Percentiles rank a stretch among this genome's conserved stretches.
These are phyloP conservation scores for Pristionchus fissidentatus DNA, from an alignment of 2,888 invertebrate genomes.

Conservation along the genomic window DNA sequence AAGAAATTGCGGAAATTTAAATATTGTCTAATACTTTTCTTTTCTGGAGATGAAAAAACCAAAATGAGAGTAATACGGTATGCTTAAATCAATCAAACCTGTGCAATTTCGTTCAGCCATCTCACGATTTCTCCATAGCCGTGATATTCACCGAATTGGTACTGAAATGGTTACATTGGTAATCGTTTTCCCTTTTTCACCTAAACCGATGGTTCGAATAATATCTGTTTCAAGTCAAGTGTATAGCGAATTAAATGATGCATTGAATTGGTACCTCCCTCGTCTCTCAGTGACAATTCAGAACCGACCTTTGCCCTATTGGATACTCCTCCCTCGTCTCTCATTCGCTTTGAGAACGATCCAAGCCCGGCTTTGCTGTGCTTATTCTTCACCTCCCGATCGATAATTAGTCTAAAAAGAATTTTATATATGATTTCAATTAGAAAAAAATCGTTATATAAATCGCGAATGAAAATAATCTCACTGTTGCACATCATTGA, in stretches of 20 bases:
- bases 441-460: not conserved
- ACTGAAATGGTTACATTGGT: slow-evolving; percentile 54
- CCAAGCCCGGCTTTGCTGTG: slow-evolving; percentile 42
- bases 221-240: too few species aligned
- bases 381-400: slow-evolving; percentile 61
- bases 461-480: not conserved
- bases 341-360: slow-evolving; percentile 56
- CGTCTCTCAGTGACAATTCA: not conserved
- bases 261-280: too few species aligned
- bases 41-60: not conserved
- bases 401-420: slow-evolving; percentile 66
- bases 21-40: too few species aligned
- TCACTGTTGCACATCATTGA: slow-evolving; percentile 82
- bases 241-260: too few species aligned
- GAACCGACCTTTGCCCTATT: slow-evolving; percentile 56
- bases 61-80: not conserved
- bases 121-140: slow-evolving; percentile 69
- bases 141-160: slow-evolving; percentile 70
- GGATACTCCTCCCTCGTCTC: slow-evolving; percentile 59
- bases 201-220: too few species aligned
- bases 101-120: slow-evolving; percentile 71
- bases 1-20: too few species aligned
- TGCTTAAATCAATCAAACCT: too few species aligned
- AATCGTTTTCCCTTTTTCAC: too few species aligned
- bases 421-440: not conserved